Evolutionary conservation across 1,140 invertebrate species (phyloP).

Genomic region (Harlomillsia oculata): DNA sequence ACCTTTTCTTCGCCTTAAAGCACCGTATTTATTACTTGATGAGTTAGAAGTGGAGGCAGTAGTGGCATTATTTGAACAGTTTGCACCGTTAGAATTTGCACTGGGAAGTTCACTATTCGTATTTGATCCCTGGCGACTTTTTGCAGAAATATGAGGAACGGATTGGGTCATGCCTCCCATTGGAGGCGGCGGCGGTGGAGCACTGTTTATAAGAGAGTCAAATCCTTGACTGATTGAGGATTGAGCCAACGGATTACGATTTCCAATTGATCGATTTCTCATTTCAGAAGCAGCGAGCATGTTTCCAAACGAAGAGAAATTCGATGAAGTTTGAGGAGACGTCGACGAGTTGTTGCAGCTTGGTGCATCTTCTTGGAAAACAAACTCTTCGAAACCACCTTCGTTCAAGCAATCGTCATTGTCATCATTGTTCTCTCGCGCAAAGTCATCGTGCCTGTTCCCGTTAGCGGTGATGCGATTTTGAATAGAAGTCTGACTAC

Average conservation of each 20-base stretch:
- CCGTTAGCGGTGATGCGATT: constrained; percentile 1
- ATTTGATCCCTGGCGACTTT: neutral
- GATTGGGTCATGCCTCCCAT: no score
- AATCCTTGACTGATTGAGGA: neutral
- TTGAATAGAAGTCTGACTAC: neutral
- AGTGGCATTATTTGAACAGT: neutral
- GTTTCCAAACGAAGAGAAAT: constrained; percentile 1
- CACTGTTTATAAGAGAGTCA: no score
- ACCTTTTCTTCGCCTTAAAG: constrained; percentile 18
- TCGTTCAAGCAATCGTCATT: neutral
- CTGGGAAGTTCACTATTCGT: neutral
- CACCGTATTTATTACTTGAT: constrained; percentile 27
- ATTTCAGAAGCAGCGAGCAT: constrained; percentile 5
- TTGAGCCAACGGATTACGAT: constrained; percentile 10
- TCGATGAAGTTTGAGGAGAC: neutral
- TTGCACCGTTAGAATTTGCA: neutral
- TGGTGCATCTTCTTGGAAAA: constrained; percentile 2
- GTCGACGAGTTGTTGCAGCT: neutral
- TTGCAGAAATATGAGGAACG: no score
- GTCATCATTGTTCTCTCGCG: neutral
- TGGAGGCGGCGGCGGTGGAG: no score
- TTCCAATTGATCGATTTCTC: constrained; percentile 3
- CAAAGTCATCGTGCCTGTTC: neutral
- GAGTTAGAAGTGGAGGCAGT: neutral
- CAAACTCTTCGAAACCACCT: constrained; percentile 13